Conservation (phyloP, 2,113 vertebrate genomes). For the Psilopsiagon aymara region DNA sequence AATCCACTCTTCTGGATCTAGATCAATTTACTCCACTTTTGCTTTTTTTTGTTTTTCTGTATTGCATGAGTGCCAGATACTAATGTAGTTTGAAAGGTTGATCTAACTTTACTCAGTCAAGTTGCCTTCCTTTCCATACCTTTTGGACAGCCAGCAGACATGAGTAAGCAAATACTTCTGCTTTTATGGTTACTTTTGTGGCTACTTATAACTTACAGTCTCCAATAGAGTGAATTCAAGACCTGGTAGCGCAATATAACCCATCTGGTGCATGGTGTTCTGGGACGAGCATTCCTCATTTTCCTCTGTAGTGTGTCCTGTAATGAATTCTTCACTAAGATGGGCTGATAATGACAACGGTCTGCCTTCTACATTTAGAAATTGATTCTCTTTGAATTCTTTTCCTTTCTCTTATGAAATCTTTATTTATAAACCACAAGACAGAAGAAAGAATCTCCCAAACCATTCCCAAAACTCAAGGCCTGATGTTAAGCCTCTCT, state of each 20-base stretch:
- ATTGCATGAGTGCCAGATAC: neutral
- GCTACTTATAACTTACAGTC: neutral
- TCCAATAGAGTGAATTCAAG: neutral
- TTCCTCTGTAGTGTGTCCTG: neutral
- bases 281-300: neutral
- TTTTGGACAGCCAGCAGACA: neutral
- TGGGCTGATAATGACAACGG: neutral
- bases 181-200: neutral
- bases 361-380: neutral
- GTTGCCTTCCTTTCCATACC: neutral
- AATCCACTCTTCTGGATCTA: neutral
- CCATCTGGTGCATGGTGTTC: neutral
- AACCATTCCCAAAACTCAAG: neutral
- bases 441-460: neutral
- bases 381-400: neutral
- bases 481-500: neutral
- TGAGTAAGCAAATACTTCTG: slow-evolving; percentile 14
- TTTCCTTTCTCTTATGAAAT: neutral
- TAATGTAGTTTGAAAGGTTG: neutral
- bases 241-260: neutral
- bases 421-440: neutral
- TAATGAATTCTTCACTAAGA: neutral
- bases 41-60: neutral
- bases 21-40: neutral
- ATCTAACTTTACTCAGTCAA: neutral